Evolutionary conservation across 2,797 vertebrate species (phyloP).

Genomic region (Danio aesculapii): DNA sequence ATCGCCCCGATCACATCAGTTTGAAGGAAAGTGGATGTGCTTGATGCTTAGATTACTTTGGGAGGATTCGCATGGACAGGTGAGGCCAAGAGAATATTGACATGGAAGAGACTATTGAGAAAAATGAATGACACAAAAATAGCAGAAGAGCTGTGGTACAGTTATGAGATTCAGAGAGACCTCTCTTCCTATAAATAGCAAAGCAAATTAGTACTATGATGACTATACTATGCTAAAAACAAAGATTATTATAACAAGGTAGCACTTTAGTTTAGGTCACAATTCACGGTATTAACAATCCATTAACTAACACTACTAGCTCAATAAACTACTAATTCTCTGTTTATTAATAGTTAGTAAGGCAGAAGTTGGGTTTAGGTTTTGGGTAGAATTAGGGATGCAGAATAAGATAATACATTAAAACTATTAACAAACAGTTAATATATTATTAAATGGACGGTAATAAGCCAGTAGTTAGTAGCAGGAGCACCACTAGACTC

Average conservation of each 20-base stretch:
- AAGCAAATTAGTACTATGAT: neutral
- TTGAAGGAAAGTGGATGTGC: slow-evolving; percentile 20
- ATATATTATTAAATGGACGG: too few species aligned
- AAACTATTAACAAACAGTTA: too few species aligned
- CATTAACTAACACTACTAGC: too few species aligned
- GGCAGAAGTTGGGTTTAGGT: too few species aligned
- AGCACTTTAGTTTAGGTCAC: too few species aligned
- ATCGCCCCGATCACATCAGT: slow-evolving; percentile 17
- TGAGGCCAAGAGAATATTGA: slow-evolving; percentile 39
- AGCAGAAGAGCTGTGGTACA: neutral
- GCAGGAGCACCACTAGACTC: too few species aligned
- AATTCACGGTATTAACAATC: too few species aligned
- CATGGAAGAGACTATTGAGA: slow-evolving; percentile 34
- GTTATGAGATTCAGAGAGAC: neutral
- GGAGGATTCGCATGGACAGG: slow-evolving; percentile 14
- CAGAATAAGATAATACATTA: too few species aligned
- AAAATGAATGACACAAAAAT: neutral
- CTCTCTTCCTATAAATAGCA: neutral
- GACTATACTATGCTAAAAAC: neutral
- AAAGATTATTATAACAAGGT: neutral
- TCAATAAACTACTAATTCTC: too few species aligned
- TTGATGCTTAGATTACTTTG: slow-evolving; percentile 45
- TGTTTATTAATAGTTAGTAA: too few species aligned
- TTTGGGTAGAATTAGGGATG: too few species aligned
- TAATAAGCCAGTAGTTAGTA: too few species aligned